Conservation (phyloP, 2,888 invertebrate species). For the Masnerella sp. region DNA sequence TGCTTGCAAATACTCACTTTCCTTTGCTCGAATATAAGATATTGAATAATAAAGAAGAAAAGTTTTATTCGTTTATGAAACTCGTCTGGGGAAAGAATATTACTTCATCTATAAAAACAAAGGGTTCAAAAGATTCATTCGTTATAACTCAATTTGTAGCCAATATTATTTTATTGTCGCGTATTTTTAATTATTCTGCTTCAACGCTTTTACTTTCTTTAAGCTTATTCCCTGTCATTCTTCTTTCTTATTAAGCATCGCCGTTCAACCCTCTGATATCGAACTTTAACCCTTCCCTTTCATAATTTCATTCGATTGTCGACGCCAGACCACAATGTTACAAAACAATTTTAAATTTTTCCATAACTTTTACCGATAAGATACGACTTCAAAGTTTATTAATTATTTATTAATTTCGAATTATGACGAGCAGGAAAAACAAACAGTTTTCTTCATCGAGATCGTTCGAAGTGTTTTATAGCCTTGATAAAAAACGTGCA, state of each 20-base stretch:
- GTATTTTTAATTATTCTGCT: slow-evolving; percentile 75
- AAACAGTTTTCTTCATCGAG: slow-evolving; percentile 13
- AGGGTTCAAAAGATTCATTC: slow-evolving; percentile 62
- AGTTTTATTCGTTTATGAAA: slow-evolving; percentile 20
- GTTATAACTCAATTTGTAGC: slow-evolving; percentile 73
- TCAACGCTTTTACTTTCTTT: slow-evolving; percentile 69
- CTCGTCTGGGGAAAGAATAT: slow-evolving; percentile 64
- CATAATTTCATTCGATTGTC: slow-evolving; percentile 69
- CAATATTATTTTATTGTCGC: slow-evolving; percentile 76
- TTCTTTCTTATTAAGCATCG: slow-evolving; percentile 72
- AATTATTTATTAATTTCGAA: slow-evolving; percentile 26
- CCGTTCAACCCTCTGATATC: slow-evolving; percentile 69
- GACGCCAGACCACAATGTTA: slow-evolving; percentile 59
- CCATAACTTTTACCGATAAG: slow-evolving; percentile 13
- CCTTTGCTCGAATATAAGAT: slow-evolving; percentile 19
- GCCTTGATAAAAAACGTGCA: slow-evolving; percentile 45
- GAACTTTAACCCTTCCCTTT: slow-evolving; percentile 72
- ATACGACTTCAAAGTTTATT: slow-evolving; percentile 22
- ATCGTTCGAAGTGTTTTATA: slow-evolving; percentile 52
- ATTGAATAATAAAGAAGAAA: slow-evolving; percentile 52
- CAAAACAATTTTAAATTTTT: slow-evolving; percentile 48
- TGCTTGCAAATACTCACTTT: slow-evolving; percentile 36
- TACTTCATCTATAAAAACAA: slow-evolving; percentile 68
- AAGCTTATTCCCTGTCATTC: slow-evolving; percentile 58
- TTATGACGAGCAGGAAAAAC: neutral